These are phyloP conservation scores for Malaclemys terrapin DNA, from an alignment of 2,113 vertebrate genomes.

Conservation along the genomic window DNA sequence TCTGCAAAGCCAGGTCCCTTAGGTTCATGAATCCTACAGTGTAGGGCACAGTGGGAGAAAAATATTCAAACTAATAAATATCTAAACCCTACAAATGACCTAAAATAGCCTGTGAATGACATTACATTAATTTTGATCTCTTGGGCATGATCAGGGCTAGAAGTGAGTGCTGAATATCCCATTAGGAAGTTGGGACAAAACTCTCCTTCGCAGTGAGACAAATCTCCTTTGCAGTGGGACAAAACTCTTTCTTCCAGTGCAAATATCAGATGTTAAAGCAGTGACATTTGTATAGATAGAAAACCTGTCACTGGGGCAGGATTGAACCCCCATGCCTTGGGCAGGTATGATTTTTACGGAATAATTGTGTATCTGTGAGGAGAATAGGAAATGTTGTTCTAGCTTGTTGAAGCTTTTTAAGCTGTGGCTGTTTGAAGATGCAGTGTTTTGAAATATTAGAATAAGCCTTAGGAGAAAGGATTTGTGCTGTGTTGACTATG, in stretches of 20 bases:
- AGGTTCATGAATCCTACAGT: not conserved
- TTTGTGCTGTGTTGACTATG: slow-evolving; percentile 13
- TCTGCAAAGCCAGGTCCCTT: not conserved
- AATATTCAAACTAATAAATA: not conserved
- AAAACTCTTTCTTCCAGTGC: not conserved
- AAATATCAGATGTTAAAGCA: not conserved
- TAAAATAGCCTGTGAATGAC: not conserved
- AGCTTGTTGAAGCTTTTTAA: not conserved
- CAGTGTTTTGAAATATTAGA: not conserved
- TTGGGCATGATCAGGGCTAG: not conserved
- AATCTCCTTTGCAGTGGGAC: not conserved
- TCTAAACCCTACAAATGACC: not conserved
- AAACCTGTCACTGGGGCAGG: not conserved
- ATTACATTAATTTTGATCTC: slow-evolving; percentile 7
- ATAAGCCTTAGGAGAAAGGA: not conserved
- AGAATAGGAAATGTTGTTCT: not conserved
- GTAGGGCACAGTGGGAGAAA: not conserved
- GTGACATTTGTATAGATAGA: not conserved
- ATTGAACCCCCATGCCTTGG: not conserved
- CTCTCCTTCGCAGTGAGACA: not conserved
- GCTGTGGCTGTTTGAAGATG: slow-evolving; percentile 19
- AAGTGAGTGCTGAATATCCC: not conserved
- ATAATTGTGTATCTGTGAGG: not conserved
- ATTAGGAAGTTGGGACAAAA: not conserved
- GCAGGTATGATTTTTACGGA: not conserved